Base-by-base conservation (phyloP, 1,140 invertebrate genomes). In the Hydropsyche tenuis region DNA sequence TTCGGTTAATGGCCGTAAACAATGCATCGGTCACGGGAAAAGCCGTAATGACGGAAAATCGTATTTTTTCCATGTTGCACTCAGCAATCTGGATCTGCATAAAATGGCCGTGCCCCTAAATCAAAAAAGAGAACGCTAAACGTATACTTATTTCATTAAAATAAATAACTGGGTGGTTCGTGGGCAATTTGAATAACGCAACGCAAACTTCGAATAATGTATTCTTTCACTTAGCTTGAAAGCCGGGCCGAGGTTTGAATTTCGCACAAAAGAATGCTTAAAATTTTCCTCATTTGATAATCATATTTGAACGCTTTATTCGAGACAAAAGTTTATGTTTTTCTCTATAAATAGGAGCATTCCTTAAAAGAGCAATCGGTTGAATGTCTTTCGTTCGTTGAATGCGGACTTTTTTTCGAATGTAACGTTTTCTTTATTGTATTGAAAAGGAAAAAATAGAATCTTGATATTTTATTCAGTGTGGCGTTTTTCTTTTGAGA, bases 111-210 rank as follows among this genome's bases (percentile, higher is more conserved):
- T 23, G 56, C 7, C 56, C 22, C 18, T 60, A 60, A 60, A 60
- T 60, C 56, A 60, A 25, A 60, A 53, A 53, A 18, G 30, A 37
- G 9, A 37, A 6, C 48, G 20, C 22, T 25, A 60, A 25, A 25
- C 23, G 56, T 60, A 60, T 60, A 60, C 56, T 60, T 60, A 60
- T 23, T 60, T 25, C 56, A 27, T 60, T 60, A 25, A 27, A 60
- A 60, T 60, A 60, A 60, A 60, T 60, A 60, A 60, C 18, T 11
- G 56, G 56, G 5, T 12, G 56, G 20, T 14, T 25, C 22, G 18
- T 6, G 22, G 22, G 45, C 14, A 48, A 48, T 48, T 48, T 48
- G 45, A 48, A 48, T 48, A 48, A 18, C 48, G 48, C 48, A 48
- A 48, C 48, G n/a, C 16, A 53, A 53, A 18, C 48, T 16, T 48